Percentiles rank a stretch among this genome's conserved stretches.
These are phyloP conservation scores for Agrilus planipennis DNA, from an alignment of 1,140 invertebrate species.

Conservation along the genomic window DNA sequence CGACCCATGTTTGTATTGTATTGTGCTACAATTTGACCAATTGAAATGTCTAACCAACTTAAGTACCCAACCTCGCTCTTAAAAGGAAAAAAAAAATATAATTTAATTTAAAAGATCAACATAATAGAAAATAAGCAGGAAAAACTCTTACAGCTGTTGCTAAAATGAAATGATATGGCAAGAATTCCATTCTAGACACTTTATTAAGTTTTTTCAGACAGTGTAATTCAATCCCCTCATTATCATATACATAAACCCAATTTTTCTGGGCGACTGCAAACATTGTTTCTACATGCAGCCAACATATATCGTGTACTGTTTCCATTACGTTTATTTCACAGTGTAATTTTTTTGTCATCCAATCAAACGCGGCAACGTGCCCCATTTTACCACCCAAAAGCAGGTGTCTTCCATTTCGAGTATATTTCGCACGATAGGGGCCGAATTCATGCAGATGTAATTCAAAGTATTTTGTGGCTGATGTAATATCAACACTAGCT, in stretches of 20 bases:
- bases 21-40: conserved; percentile 77
- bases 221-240: conserved; percentile 91
- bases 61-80: conserved; percentile 74
- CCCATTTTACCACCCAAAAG: conserved; percentile 81
- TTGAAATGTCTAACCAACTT: conserved; percentile 88
- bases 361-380: conserved; percentile 94
- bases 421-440: conserved; percentile 80
- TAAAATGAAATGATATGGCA: conserved; percentile 95
- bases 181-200: conserved; percentile 77
- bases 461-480: conserved; percentile 84
- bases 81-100: conserved; percentile 26
- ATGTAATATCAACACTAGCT: conserved; percentile 73
- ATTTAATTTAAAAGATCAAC: conserved; percentile 7
- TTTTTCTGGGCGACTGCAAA: conserved; percentile 94
- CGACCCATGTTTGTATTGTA: conserved; percentile 63
- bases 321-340: conserved; percentile 99
- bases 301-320: conserved; percentile 80
- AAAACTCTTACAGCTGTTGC: conserved; percentile 58
- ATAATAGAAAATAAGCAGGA: not conserved
- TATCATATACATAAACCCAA: conserved; percentile 96
- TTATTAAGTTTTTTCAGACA: conserved; percentile 81
- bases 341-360: conserved; percentile 88
- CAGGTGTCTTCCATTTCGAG: conserved; percentile 83
- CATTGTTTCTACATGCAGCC: conserved; percentile 94
- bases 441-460: conserved; percentile 78